These are phyloP conservation scores for Chrysomallon squamiferum DNA, from an alignment of 1,140 invertebrate genomes.

Conservation along the genomic window DNA sequence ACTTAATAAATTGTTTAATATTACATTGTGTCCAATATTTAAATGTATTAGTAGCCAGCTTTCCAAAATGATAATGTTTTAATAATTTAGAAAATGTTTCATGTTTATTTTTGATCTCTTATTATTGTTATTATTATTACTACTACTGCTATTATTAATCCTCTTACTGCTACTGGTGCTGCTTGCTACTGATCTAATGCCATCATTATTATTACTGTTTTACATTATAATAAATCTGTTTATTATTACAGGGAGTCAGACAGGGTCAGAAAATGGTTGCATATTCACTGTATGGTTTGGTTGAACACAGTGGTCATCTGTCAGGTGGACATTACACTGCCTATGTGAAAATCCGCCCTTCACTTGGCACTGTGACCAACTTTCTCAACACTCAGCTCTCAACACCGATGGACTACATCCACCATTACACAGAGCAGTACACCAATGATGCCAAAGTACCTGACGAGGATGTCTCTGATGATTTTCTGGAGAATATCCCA, in stretches of 20 bases:
- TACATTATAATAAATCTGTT: too few relatives aligned
- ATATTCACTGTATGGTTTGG: slow-evolving; percentile 93
- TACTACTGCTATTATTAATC: too few relatives aligned
- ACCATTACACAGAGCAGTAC: slow-evolving; percentile 19
- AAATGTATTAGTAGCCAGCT: too few relatives aligned
- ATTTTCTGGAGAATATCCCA: slow-evolving; percentile 56
- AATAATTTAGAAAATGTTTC: too few relatives aligned
- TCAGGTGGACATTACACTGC: slow-evolving; percentile 96
- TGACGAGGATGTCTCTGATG: neutral
- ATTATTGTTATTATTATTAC: too few relatives aligned
- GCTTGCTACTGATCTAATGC: too few relatives aligned
- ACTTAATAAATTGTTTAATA: too few relatives aligned
- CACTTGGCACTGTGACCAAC: slow-evolving; percentile 44
- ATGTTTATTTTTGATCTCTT: too few relatives aligned
- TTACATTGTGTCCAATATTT: too few relatives aligned
- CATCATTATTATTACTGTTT: too few relatives aligned
- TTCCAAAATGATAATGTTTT: too few relatives aligned
- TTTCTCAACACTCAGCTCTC: slow-evolving; percentile 54
- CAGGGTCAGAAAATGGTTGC: slow-evolving; percentile 68
- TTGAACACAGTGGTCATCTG: slow-evolving; percentile 90
- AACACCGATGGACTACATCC: slow-evolving; percentile 40
- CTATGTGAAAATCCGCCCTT: slow-evolving; percentile 71
- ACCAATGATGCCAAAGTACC: neutral
- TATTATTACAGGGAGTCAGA: slow-evolving; percentile 44
- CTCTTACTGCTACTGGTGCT: too few relatives aligned